A percentile compares a stretch with the other conserved stretches of the same genome.
phyloP scores from a whole-genome alignment of 2,888 invertebrate species.

The Cataglyphis rosenhaueri region DNA sequence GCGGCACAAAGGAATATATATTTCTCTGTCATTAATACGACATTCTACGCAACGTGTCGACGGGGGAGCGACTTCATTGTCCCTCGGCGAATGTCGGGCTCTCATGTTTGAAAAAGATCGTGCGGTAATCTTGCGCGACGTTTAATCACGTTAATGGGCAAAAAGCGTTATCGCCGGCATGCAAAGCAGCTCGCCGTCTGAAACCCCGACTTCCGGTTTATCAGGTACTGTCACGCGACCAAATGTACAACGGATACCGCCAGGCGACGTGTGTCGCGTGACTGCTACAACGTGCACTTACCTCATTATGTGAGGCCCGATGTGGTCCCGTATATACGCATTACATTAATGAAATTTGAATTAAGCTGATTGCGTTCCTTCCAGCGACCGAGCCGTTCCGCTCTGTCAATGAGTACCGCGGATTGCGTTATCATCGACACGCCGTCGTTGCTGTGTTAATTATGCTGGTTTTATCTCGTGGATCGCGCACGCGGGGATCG shows the following conservation, averaged over 20 bases:
- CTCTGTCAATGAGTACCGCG: constrained; percentile 39
- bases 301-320: constrained; percentile 72
- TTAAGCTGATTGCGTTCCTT: constrained; percentile 76
- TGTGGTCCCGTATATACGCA: constrained; percentile 71
- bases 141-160: constrained; percentile 84
- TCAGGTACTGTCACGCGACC: constrained; percentile 77
- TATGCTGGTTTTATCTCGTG: constrained; percentile 63
- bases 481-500: constrained; percentile 24
- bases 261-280: constrained; percentile 74
- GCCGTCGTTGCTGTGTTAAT: constrained; percentile 62
- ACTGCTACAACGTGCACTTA: constrained; percentile 74
- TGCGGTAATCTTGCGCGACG: constrained; percentile 69
- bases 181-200: constrained; percentile 76
- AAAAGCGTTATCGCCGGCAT: constrained; percentile 79
- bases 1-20: constrained; percentile 42
- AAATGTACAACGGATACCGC: constrained; percentile 66
- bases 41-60: constrained; percentile 25
- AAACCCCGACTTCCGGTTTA: constrained; percentile 72
- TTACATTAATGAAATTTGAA: constrained; percentile 81
- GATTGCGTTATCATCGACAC: constrained; percentile 60
- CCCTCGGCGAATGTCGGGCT: constrained; percentile 7
- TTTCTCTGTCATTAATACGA: constrained; percentile 51
- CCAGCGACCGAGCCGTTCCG: constrained; percentile 21
- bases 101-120: constrained; percentile 63
- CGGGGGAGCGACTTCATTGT: constrained; percentile 26